These are phyloP conservation scores for Empis stercorea DNA, from an alignment of 2,888 invertebrate species.

Conservation along the genomic window DNA sequence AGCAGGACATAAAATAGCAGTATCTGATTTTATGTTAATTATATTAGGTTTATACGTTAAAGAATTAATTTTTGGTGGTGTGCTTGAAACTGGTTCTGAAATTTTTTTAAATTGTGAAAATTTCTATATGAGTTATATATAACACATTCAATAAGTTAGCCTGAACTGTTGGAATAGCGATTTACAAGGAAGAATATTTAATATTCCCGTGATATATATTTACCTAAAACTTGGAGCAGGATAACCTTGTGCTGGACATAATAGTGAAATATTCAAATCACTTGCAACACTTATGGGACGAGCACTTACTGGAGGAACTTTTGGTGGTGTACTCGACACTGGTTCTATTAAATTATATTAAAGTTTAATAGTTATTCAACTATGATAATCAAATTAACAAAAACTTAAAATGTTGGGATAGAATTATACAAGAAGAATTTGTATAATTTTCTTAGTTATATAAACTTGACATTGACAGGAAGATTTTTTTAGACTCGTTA, in stretches of 20 bases:
- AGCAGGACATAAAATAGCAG: slow-evolving; percentile 59
- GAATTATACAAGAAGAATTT: background rate
- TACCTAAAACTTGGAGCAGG: slow-evolving; percentile 65
- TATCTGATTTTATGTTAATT: slow-evolving; percentile 36
- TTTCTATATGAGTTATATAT: background rate
- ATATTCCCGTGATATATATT: too few species aligned
- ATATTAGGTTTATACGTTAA: slow-evolving; percentile 33
- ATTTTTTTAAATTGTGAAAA: slow-evolving; percentile 3
- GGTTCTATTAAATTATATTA: slow-evolving; percentile 39
- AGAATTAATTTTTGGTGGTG: slow-evolving; percentile 40
- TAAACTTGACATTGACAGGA: too few species aligned
- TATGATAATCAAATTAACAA: too few species aligned
- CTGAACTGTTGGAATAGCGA: background rate
- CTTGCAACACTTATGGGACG: slow-evolving; percentile 31
- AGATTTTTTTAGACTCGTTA: too few species aligned
- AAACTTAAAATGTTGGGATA: too few species aligned
- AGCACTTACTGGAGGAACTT: slow-evolving; percentile 39
- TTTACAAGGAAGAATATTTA: too few species aligned
- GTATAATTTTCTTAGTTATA: too few species aligned
- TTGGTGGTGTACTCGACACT: slow-evolving; percentile 43
- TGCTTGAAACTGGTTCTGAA: slow-evolving; percentile 44
- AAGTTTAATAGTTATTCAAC: background rate
- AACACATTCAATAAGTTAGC: background rate
- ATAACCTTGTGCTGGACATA: slow-evolving; percentile 65
- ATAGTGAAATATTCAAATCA: slow-evolving; percentile 45